phyloP scores from a whole-genome alignment of 2,888 invertebrate species.

The Blastobasis lacticolella region DNA sequence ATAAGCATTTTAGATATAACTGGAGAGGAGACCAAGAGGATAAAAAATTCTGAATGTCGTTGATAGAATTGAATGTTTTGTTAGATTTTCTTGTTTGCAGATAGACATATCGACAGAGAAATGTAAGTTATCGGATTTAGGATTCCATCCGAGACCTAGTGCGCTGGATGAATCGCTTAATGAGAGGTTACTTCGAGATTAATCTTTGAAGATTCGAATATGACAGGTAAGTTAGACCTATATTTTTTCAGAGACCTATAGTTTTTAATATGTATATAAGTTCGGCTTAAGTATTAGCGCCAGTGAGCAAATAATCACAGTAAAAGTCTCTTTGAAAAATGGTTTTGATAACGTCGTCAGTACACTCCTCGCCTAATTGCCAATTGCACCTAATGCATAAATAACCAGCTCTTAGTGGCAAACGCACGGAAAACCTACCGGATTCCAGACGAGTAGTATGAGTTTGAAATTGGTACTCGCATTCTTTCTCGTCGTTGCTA shows the following conservation, averaged over 20 bases:
- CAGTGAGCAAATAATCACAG: conserved; percentile 3
- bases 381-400: conserved; percentile 13
- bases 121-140: not conserved
- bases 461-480: conserved; percentile 11
- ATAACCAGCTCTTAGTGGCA: conserved; percentile 12
- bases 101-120: conserved; percentile 1
- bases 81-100: not conserved
- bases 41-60: conserved; percentile 1
- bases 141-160: conserved; percentile 5
- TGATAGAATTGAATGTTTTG: conserved; percentile 3
- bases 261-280: not conserved
- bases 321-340: conserved; percentile 15
- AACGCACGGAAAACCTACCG: conserved; percentile 14
- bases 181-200: not conserved
- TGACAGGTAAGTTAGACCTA: not conserved
- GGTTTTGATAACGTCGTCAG: conserved; percentile 3
- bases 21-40: conserved; percentile 5
- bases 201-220: not conserved
- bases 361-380: conserved; percentile 14
- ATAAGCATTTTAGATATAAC: conserved; percentile 3
- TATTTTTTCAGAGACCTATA: conserved; percentile 4
- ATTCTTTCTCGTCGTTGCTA: conserved; percentile 11
- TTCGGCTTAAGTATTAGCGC: not conserved
- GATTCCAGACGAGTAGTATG: conserved; percentile 8
- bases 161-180: conserved; percentile 1